Evolutionary conservation across 2,113 vertebrate genomes (phyloP), one percentile per base, ranked within the genome.

Genomic region (Pollachius pollachius): DNA sequence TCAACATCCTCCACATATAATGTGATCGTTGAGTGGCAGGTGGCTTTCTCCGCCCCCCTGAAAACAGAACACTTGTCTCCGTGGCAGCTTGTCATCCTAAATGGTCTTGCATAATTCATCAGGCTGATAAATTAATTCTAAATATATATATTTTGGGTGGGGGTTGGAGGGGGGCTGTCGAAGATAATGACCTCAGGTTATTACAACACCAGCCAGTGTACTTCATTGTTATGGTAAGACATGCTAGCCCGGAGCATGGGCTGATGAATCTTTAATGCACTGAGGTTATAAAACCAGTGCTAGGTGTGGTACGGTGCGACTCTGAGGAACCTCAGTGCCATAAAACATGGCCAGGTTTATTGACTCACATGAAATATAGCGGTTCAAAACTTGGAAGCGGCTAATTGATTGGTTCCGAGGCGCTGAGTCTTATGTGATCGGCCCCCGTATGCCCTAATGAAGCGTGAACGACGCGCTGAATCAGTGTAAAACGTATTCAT

Each of bases 401-500:
- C 41, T 48, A 48, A 48, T 48, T 48, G 41, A 48, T 48, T 48
- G 41, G 41, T 48, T 48, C 41, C 41, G 41, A 13, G 8, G 41
- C 41, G 8, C 23, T 48, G 41, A 12, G 41, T 9, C 9, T 48
- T 48, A 54, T 11, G 34, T 73, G 73, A 72, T 30, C 64, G 52
- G 75, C 11, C 11, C 58, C 56, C 63, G 68, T 52, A 64, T 19
- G 11, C 2, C 11, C 60, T 84, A 85, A 87, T 62, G 68, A 84
- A 68, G 78, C 74, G 9, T 81, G 73, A 59, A 68, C 67, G 82
- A 79, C 68, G 67, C 25, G 81, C 83, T 73, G 2, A 80, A 80
- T 88, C 56, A 69, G 30, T 64, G 68, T 70, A 68, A 21, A 21
- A 85, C 60, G 18, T 79, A 62, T 71, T 87, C 67, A 85, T 87